Percentiles rank a stretch among this genome's conserved stretches.
Evolutionary conservation across 2,113 vertebrate species (phyloP).

Genomic region (Oncorhynchus nerka): DNA sequence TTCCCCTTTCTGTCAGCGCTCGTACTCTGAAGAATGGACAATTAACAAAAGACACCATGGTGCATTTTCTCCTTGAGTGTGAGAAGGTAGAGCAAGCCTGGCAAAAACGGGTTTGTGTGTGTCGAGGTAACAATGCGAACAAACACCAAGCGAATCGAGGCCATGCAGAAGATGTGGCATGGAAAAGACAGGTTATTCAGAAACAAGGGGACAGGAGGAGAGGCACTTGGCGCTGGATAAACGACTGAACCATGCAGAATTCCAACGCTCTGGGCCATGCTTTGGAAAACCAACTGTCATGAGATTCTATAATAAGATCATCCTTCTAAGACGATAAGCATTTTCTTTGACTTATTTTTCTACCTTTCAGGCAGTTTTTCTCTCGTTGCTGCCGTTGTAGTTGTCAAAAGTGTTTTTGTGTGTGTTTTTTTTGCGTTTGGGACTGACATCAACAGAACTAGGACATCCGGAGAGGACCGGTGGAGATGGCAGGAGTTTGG

Average conservation of each 20-base stretch:
- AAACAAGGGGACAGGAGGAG: not conserved
- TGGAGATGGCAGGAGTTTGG: conserved; percentile 2
- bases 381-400: conserved; percentile 8
- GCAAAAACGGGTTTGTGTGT: conserved; percentile 7
- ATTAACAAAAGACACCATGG: not conserved
- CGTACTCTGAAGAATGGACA: not conserved
- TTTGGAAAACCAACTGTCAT: conserved; percentile 40
- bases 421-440: conserved; percentile 10
- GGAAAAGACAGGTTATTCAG: conserved; percentile 10
- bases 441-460: conserved; percentile 40
- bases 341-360: conserved; percentile 34
- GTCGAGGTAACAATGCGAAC: conserved; percentile 5
- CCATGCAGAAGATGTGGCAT: not conserved
- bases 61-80: not conserved
- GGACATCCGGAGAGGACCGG: conserved; percentile 18
- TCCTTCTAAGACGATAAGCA: conserved; percentile 34
- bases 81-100: conserved; percentile 7
- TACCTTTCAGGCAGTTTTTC: conserved; percentile 24
- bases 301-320: conserved; percentile 48
- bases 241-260: conserved; percentile 34
- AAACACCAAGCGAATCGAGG: not conserved
- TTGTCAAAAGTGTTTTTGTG: conserved; percentile 2
- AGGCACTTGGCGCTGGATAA: conserved; percentile 19
- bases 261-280: conserved; percentile 23
- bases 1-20: conserved; percentile 9